Evolutionary conservation across 2,797 vertebrate species (phyloP), one percentile per base, ranked within the genome.

Genomic region (Neostethus bicornis): DNA sequence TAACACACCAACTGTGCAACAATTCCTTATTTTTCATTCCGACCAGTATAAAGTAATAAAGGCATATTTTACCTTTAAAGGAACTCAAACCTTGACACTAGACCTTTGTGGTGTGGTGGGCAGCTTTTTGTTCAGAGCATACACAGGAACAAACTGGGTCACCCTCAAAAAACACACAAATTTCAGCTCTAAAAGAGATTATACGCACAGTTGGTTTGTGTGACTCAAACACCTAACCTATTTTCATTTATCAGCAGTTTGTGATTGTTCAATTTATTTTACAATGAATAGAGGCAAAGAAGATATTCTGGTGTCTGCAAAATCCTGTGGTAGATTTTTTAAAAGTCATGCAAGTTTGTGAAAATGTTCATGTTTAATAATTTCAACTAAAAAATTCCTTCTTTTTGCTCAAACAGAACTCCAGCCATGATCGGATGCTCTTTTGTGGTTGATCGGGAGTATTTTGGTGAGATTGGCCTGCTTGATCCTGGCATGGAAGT

Each of bases 381-480:
- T 12, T n/a, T 25, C 7, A 10, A 17, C 7, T 24, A 17, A 23
- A 1, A n/a, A 25, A 8, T 20, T 4, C 2, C 44, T n/a, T 29
- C 2, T 38, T 3, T 54, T 0, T 62, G n/a, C 38, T 61, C 21
- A 8, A 47, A 28, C 85, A 99, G 97, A 87, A 99, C 96, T 29
- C 97, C 97, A 0, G 96, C 97, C 23, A 98, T 99, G 96, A 99
- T 99, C 0, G 97, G 97, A 73, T 99, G 97, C 83, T 99, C 97
- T 0, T 99, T 99, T 31, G 94, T 99, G 80, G 97, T 98, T 55
- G 94, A 99, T 81, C 86, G 96, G 44, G 94, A 96, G 61, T 98
- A 99, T 82, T 99, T 98, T 26, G 94, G 96, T 3, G 95, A 98
- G 65, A 98, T 98, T 0, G 97, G 96, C 25, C 90, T 99, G 55